Evolutionary conservation across 2,797 vertebrate genomes (phyloP), one percentile per base, ranked within the genome.

Genomic region (Kryptolebias ocellatus): DNA sequence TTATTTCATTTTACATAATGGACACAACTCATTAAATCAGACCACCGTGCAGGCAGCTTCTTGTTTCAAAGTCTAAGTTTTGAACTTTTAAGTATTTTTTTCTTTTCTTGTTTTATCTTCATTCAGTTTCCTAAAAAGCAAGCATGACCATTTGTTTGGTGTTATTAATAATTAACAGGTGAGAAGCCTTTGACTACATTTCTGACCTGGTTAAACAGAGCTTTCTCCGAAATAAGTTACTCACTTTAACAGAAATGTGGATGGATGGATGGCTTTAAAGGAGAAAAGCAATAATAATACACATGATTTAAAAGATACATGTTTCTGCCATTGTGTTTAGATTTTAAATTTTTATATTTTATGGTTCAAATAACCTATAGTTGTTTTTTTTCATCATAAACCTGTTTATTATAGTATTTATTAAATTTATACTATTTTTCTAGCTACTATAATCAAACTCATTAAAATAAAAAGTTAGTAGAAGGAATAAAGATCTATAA

Each of bases 1-100:
- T 10, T 17, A 2, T 60, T 73, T 78, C 46, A 67, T 67, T 63
- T 74, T 37, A 71, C 12, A 67, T 47, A 74, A 75, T 51, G 66
- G 29, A 67, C 16, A 59, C 20, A 67, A 71, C 45, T 65, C 67
- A 52, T 83, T 67, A 53, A 64, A 49, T 58, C 20, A 49, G 50
- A 44, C 60, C 57, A 67, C 63, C 37, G 49, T 44, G 62, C 52
- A 60, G 62, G 10, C 53, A 5, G 17, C 4, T 53, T 39, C n/a
- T 34, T 24, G 45, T 54, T 47, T 29, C 11, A 51, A 9, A 28
- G 53, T n/a, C 16, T n/a, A 34, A 10, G 3, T 52, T 11, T 16
- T 46, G 62, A 55, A 60, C 0, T 1, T 53, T 24, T 16, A 28
- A 9, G 0, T 28, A 24, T 1, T 5, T 15, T n/a, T n/a, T 4